A percentile compares a stretch with the other conserved stretches of the same genome.
These are phyloP conservation scores for Xenus cinereus DNA, from an alignment of 2,113 vertebrate genomes.

Conservation along the genomic window DNA sequence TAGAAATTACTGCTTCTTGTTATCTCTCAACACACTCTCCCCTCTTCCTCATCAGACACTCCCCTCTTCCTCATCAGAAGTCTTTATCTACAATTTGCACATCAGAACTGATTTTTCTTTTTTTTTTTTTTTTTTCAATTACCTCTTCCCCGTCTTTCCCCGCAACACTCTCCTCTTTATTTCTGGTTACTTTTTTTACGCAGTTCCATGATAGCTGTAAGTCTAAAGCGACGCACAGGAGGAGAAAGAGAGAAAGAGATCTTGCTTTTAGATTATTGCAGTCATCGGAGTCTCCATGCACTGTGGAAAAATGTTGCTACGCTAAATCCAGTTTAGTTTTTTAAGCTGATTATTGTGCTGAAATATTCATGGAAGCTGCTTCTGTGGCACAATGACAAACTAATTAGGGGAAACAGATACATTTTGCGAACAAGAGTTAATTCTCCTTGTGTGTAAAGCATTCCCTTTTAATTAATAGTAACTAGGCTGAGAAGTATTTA, in stretches of 20 bases:
- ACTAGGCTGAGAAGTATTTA: background rate
- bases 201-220: background rate
- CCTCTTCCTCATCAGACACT: conserved; percentile 31
- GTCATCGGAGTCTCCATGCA: background rate
- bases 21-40: conserved; percentile 44
- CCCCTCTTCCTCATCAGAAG: conserved; percentile 39
- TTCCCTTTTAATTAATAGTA: conserved; percentile 15
- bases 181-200: background rate
- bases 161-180: background rate
- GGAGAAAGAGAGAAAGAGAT: background rate
- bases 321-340: background rate
- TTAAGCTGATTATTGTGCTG: background rate
- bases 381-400: background rate
- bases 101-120: background rate
- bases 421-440: background rate
- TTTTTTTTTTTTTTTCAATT: background rate
- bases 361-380: conserved; percentile 11
- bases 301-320: background rate
- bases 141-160: background rate
- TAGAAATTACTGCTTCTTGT: conserved; percentile 72
- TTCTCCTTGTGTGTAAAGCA: background rate
- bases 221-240: background rate
- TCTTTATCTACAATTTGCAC: conserved; percentile 58
- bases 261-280: conserved; percentile 5
- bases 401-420: background rate